Evolutionary conservation across 2,797 vertebrate genomes (phyloP), one percentile per base, ranked within the genome.

Genomic region (Sphaeramia orbicularis): DNA sequence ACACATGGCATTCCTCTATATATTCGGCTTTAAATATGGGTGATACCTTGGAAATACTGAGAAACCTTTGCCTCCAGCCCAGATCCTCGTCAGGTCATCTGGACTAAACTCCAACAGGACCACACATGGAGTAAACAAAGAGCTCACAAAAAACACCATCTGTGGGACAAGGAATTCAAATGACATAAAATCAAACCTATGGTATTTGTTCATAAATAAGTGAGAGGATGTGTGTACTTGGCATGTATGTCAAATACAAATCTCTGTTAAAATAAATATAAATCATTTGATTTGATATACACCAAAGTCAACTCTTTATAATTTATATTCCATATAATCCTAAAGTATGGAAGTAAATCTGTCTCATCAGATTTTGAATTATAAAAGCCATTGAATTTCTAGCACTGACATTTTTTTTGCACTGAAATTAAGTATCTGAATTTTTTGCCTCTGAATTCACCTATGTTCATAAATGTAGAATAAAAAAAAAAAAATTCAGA

Each of bases 31-130:
- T 13, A 30, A 74, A 15, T 50, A 3, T 8, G 48, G 6, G 4
- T 62, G 44, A 85, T 90, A 98, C 97, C 96, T 96, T 49, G 96
- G 93, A 77, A 96, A 80, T 72, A 95, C 92, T 0, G 92, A 94
- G 15, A 96, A 89, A 10, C 13, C 55, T 54, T 73, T 73, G 14
- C 50, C 45, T 4, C 24, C 42, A 49, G 36, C 19, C 56, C 3
- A 4, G 10, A 18, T 43, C 18, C 65, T 71, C 21, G 60, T 42
- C 9, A 19, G 40, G 21, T 78, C 86, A 69, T 80, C 84, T 32
- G 83, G 66, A 38, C 49, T 71, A 50, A 97, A 50, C 70, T 96
- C 95, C 84, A 97, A 38, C 64, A 95, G 41, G 13, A 87, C 83
- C 52, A 94, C 81, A 56, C 54, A 48, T 13, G 87, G 86, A 71